Base-by-base conservation (phyloP, 2,797 vertebrate genomes). In the Gymnoscopelus braueri region DNA sequence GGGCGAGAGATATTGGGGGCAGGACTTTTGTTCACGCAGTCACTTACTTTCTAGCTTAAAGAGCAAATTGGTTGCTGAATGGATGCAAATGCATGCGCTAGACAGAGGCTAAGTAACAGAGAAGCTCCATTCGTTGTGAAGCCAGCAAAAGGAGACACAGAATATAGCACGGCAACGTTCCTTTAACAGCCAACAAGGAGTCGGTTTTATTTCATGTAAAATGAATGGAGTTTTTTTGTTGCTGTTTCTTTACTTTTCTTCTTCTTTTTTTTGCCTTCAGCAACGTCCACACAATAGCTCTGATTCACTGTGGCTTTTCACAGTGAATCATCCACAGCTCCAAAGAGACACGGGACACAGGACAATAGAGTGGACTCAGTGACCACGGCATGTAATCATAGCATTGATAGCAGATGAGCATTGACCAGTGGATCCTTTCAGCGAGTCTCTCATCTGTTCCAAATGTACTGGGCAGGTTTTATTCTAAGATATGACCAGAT, bases 101-200 rank as follows among this genome's bases (percentile, higher is more conserved):
- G 75, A 89, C 78, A 77, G 69, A 65, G 69, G 67, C 67, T 52
- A 72, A 83, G 72, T 69, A 72, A 80, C 71, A 88, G 83, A 91
- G 89, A 89, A 86, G 86, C 80, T 84, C 91, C 93, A 93, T 94
- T 94, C 94, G 90, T 87, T 79, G 69, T 83, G 84, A 88, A 79
- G 75, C 67, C 80, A 60, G 62, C 68, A 84, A 86, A 87, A 82
- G 82, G 87, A 89, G 77, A 88, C 69, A 67, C 47, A 66, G 77
- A 69, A 67, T 48, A 64, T 64, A 75, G 60, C 65, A 66, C 62
- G 63, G 78, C 60, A 63, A 79, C 74, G 74, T 74, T 80, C 72
- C 83, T 90, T 75, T 88, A 87, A 87, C 75, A 77, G 72, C 76
- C 85, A 82, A 82, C 82, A 84, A 86, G 86, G 77, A 86, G 79